Evolutionary conservation across 2,113 vertebrate species (phyloP), one percentile per base, ranked within the genome.

Genomic region (Ophthalmolycus amberensis): DNA sequence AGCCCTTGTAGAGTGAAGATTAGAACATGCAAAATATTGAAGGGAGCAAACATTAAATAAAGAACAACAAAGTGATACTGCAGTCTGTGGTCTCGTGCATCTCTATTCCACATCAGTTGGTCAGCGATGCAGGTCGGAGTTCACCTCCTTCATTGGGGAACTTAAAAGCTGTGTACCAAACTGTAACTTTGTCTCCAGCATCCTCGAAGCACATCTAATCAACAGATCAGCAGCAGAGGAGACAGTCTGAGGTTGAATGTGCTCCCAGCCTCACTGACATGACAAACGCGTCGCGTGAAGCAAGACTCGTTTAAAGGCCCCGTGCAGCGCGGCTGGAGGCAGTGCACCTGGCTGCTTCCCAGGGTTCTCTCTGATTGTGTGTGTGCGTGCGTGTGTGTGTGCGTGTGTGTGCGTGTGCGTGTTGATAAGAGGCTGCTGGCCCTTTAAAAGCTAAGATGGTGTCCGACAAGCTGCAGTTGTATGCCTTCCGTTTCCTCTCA

Each of bases 381-480:
- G 29, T 29, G 29, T 29, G 29, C 3, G 38, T 44, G 52, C 27
- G 11, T 29, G 29, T 54, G 44, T 25, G 59, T 16, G 37, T 7
- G 44, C 25, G 10, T n/a, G 63, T 64, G 56, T 48, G 66, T 65
- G 75, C 32, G 77, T 54, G 32, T 32, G 54, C 32, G 20, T 40
- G 18, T 63, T 38, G 2, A 58, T 44, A 46, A 29, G 64, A 0
- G 80, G 85, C 75, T 72, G 77, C 90, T 92, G 91, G 89, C 89
- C 88, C 92, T 93, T 94, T 91, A 92, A 93, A 79, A 90, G 82
- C 85, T 88, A 92, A 92, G 89, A 94, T 92, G 92, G 93, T 92
- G 92, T 90, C 92, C 91, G 92, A 37, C 82, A 34, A 91, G 92
- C 88, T 91, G 92, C 92, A 90, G 86, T 78, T 78, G 0, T 84